Conservation (phyloP, 2,113 vertebrate genomes). For the Chiloscyllium plagiosum region DNA sequence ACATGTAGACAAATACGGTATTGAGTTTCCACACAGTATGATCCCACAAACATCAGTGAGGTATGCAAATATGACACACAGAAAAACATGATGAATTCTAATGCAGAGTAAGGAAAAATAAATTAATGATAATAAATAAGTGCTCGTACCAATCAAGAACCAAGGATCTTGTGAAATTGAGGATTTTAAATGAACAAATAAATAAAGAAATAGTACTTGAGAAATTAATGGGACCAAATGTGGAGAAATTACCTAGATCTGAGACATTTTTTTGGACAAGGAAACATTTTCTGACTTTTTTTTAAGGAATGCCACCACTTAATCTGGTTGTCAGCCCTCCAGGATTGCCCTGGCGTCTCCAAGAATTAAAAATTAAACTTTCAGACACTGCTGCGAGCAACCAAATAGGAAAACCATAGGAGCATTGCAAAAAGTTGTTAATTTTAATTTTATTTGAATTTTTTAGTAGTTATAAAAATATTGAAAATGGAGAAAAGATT, state of each 20-base stretch:
- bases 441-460: background rate
- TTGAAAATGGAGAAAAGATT: background rate
- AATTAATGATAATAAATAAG: background rate
- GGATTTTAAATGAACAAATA: background rate
- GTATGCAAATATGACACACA: background rate
- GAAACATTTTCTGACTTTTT: background rate
- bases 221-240: background rate
- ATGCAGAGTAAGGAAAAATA: background rate
- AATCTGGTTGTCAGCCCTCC: background rate
- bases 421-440: background rate
- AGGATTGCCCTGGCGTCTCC: background rate
- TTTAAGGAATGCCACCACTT: background rate
- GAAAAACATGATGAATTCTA: background rate
- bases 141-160: background rate
- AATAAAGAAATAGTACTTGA: background rate
- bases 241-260: background rate
- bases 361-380: background rate
- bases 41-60: background rate
- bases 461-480: background rate
- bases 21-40: background rate
- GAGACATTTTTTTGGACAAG: background rate
- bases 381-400: background rate
- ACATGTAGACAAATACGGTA: background rate
- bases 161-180: background rate
- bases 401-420: background rate